Evolutionary conservation across 2,888 invertebrate species (phyloP).

Genomic region (Thysanoteuthis rhombus): DNA sequence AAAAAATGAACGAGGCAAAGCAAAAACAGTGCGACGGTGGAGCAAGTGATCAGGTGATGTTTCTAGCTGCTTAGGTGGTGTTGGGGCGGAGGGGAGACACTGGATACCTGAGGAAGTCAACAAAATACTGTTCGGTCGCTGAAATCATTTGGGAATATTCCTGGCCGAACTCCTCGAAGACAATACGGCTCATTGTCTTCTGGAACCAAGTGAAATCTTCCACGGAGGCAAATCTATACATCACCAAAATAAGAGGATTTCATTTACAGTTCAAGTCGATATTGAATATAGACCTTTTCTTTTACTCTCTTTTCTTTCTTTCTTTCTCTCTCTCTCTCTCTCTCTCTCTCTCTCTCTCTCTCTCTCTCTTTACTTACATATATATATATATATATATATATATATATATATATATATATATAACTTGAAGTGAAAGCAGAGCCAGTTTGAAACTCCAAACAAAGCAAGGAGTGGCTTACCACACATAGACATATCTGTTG

Average conservation of each 20-base stretch:
- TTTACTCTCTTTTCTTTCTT: too few species aligned
- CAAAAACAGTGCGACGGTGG: not conserved
- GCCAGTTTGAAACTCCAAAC: too few species aligned
- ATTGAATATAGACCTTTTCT: not conserved
- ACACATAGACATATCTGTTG: too few species aligned
- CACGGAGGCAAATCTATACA: slow-evolving; percentile 58
- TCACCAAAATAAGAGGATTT: slow-evolving; percentile 18
- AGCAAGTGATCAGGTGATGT: not conserved
- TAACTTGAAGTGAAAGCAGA: too few species aligned
- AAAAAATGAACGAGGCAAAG: not conserved
- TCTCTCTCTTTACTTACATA: not conserved
- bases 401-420: not conserved
- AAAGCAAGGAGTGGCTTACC: too few species aligned
- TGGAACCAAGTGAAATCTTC: slow-evolving; percentile 65
- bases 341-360: too few species aligned
- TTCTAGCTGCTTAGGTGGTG: too few species aligned
- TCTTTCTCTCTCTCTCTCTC: too few species aligned
- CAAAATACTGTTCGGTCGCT: slow-evolving; percentile 80
- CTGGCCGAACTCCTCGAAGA: slow-evolving; percentile 75
- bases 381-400: not conserved
- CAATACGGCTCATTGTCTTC: slow-evolving; percentile 74
- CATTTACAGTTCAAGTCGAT: not conserved
- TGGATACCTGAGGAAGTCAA: slow-evolving; percentile 84
- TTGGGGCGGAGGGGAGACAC: not conserved
- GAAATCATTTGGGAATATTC: slow-evolving; percentile 74